A percentile compares a stretch with the other conserved stretches of the same genome.
These are phyloP conservation scores for Phenganax stokvisi DNA, from an alignment of 92 coral and sea anemone species.

Conservation along the genomic window DNA sequence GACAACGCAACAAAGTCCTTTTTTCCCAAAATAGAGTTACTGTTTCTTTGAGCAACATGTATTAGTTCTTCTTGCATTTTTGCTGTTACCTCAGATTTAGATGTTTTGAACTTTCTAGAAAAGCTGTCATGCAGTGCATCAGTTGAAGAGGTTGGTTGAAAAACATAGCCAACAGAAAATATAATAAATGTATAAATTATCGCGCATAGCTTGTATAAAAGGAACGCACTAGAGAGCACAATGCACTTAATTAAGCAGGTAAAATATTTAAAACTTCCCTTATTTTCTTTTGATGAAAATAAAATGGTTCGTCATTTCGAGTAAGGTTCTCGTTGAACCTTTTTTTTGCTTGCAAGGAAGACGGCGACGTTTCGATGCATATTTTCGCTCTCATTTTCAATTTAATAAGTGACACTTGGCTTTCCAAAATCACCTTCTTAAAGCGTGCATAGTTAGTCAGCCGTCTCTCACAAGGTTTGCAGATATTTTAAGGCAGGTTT, in stretches of 20 bases:
- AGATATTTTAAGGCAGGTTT: slow-evolving; percentile 25
- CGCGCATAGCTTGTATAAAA: not conserved
- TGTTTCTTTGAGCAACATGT: slow-evolving; percentile 7
- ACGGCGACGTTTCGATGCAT: slow-evolving; percentile 12
- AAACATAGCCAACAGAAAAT: not conserved
- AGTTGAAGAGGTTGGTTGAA: not conserved
- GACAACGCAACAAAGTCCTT: slow-evolving; percentile 6
- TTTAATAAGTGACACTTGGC: slow-evolving; percentile 7
- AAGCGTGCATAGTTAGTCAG: slow-evolving; percentile 6
- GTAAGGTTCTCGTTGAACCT: not conserved
- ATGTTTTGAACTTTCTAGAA: not conserved
- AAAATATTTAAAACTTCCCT: not conserved
- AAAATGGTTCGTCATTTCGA: not conserved
- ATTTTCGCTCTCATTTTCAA: slow-evolving; percentile 12
- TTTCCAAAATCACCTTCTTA: not conserved
- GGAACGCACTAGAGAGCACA: not conserved
- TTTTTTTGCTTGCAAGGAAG: not conserved
- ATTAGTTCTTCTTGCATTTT: slow-evolving; percentile 19
- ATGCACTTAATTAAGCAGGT: not conserved
- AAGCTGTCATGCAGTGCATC: not conserved
- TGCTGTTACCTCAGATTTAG: not conserved
- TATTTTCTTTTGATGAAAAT: slow-evolving; percentile 16
- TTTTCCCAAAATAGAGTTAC: slow-evolving; percentile 14
- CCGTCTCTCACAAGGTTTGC: slow-evolving; percentile 26
- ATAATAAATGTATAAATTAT: not conserved